Conservation (phyloP, 2,888 invertebrate species). For the Tinea pellionella region DNA sequence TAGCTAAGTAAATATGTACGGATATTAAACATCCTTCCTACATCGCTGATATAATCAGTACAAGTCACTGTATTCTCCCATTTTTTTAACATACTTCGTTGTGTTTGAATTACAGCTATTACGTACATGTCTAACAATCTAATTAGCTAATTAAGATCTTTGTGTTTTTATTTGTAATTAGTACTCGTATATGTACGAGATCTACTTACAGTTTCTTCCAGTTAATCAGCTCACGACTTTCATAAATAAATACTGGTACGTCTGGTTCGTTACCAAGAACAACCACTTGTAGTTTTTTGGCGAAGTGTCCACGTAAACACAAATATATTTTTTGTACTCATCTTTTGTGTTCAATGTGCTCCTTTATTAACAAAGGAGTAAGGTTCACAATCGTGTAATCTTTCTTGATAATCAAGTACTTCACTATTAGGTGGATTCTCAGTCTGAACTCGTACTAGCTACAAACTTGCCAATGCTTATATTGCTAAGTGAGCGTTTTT, state of each 20-base stretch:
- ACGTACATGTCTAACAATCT: not conserved
- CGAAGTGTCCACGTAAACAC: conserved; percentile 9
- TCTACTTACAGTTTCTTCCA: not conserved
- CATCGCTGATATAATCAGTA: not conserved
- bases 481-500: conserved; percentile 3
- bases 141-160: not conserved
- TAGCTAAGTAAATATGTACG: not conserved
- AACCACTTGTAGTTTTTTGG: conserved; percentile 2
- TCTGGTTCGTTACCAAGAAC: conserved; percentile 12
- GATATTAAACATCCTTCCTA: not conserved
- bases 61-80: too few species aligned
- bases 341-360: not conserved
- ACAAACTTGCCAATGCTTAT: conserved; percentile 1
- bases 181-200: not conserved
- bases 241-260: conserved; percentile 9
- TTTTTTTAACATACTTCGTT: too few species aligned
- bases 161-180: not conserved
- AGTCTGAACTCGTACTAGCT: conserved; percentile 8
- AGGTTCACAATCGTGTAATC: not conserved
- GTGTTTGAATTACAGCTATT: too few species aligned
- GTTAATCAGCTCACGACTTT: conserved; percentile 13
- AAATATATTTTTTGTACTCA: not conserved
- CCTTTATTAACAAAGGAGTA: not conserved
- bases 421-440: not conserved
- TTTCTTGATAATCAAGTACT: not conserved